phyloP scores from a whole-genome alignment of 2,888 invertebrate species.

The Busseola fusca region DNA sequence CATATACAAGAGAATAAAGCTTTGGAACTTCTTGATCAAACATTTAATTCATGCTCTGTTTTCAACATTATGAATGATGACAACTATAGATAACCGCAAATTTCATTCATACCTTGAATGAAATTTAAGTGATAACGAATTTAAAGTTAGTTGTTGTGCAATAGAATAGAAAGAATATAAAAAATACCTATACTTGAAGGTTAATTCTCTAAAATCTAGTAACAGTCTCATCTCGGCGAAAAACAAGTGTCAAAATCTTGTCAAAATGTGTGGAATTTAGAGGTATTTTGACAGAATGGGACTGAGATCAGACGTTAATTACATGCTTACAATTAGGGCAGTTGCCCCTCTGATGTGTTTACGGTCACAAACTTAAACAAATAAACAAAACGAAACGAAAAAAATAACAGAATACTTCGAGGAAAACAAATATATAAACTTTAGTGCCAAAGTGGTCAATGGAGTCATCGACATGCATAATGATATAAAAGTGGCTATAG shows the following conservation, averaged over 20 bases:
- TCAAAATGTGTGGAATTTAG: too few relatives aligned
- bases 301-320: too few relatives aligned
- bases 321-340: too few relatives aligned
- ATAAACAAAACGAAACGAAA: conserved; percentile 7
- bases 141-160: not conserved
- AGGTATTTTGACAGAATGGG: too few relatives aligned
- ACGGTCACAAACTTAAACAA: not conserved
- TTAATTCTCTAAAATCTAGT: too few relatives aligned
- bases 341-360: not conserved
- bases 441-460: not conserved
- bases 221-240: too few relatives aligned
- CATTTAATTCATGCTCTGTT: not conserved
- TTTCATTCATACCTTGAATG: not conserved
- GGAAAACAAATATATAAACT: conserved; percentile 13
- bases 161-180: not conserved
- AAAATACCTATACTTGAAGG: not conserved
- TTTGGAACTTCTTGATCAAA: conserved; percentile 19
- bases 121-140: not conserved
- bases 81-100: too few relatives aligned
- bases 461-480: not conserved
- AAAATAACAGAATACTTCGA: not conserved
- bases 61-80: conserved; percentile 1
- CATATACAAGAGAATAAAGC: conserved; percentile 27
- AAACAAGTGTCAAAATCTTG: too few relatives aligned
- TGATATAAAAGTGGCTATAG: not conserved